phyloP scores from a whole-genome alignment of 1,140 invertebrate genomes.

The Vanessa atalanta region DNA sequence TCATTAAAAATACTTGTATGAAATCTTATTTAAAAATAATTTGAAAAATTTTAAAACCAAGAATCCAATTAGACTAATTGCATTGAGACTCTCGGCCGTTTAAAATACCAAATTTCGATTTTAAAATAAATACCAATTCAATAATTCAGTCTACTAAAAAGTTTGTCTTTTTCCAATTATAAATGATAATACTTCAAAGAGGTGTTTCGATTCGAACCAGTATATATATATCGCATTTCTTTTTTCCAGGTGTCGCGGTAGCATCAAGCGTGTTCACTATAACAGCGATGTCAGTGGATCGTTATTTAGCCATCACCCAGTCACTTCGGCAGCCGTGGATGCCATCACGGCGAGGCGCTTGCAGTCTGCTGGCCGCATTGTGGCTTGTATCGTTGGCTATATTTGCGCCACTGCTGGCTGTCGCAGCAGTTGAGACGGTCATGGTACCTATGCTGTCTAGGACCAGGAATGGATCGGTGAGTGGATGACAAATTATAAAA shows the following conservation, averaged over 20 bases:
- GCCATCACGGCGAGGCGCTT: constrained; percentile 85
- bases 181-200: too few species aligned
- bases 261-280: constrained; percentile 90
- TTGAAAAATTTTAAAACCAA: neutral
- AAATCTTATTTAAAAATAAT: neutral
- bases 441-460: constrained; percentile 61
- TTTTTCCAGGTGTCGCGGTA: constrained; percentile 85
- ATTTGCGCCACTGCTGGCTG: constrained; percentile 84
- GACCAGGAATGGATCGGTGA: constrained; percentile 65
- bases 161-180: too few species aligned
- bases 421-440: constrained; percentile 75
- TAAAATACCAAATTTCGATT: constrained; percentile 15
- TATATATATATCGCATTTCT: neutral
- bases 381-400: constrained; percentile 85
- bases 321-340: constrained; percentile 85
- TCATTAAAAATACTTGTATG: too few species aligned
- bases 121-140: neutral
- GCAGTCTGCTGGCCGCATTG: constrained; percentile 82
- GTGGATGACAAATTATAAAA: constrained; percentile 27
- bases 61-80: constrained; percentile 19
- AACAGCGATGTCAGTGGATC: constrained; percentile 88
- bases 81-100: neutral
- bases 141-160: too few species aligned
- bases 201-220: too few species aligned
- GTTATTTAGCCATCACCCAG: constrained; percentile 88